Evolutionary conservation across 64 coral and sea anemone genomes (phyloP).

Genomic region (Porites australiensis): DNA sequence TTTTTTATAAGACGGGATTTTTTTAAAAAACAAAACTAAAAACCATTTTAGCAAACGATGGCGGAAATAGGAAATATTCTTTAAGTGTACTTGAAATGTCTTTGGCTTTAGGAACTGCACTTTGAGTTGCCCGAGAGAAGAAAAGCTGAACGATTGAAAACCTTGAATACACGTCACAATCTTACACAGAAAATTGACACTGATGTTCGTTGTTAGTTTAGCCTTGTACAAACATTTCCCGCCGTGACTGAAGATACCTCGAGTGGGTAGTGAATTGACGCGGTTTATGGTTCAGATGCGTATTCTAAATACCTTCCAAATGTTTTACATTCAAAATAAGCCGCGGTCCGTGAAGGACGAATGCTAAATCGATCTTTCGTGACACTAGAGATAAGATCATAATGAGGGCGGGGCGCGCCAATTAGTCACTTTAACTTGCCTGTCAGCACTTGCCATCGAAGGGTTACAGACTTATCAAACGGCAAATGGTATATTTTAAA

Average conservation of each 20-base stretch:
- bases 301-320: constrained; percentile 38
- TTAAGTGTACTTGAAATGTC: background rate
- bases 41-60: background rate
- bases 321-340: constrained; percentile 14
- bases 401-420: constrained; percentile 56
- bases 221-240: constrained; percentile 43
- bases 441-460: constrained; percentile 20
- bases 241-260: constrained; percentile 50
- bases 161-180: background rate
- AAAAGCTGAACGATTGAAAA: background rate
- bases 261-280: constrained; percentile 32
- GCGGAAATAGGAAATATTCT: background rate
- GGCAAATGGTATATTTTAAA: background rate
- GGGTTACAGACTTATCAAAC: background rate
- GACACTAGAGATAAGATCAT: constrained; percentile 45
- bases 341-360: background rate
- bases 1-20: background rate
- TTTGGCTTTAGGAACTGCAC: background rate
- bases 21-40: background rate
- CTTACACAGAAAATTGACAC: background rate
- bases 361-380: constrained; percentile 26
- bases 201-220: constrained; percentile 27
- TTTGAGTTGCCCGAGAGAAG: no score
- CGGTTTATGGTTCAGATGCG: background rate
- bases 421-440: constrained; percentile 59